These are phyloP conservation scores for Hybognathus amarus DNA, from an alignment of 2,797 vertebrate species.

Conservation along the genomic window DNA sequence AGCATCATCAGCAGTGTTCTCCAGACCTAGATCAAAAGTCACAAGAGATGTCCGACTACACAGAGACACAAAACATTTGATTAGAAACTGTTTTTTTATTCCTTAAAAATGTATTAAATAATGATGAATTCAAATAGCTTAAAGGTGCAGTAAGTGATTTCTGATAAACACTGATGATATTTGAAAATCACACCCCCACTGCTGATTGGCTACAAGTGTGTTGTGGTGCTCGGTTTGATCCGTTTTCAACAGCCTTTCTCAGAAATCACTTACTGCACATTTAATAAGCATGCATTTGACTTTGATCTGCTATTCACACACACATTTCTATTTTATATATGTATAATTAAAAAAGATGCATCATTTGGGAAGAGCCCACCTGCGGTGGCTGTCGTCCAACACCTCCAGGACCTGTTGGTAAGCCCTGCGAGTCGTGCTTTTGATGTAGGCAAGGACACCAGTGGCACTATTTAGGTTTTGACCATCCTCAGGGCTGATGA, in stretches of 20 bases:
- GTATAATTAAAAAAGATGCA: conserved; percentile 25
- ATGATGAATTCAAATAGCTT: not conserved
- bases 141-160: not conserved
- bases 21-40: conserved; percentile 71
- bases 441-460: conserved; percentile 93
- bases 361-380: conserved; percentile 81
- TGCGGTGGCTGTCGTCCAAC: conserved; percentile 90
- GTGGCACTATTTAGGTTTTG: conserved; percentile 88
- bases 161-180: not conserved
- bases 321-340: not conserved
- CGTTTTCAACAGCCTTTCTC: not conserved
- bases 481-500: conserved; percentile 88
- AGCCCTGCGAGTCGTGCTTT: conserved; percentile 93
- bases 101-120: not conserved
- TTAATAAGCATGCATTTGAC: not conserved
- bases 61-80: not conserved
- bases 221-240: not conserved
- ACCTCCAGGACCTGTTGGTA: conserved; percentile 97
- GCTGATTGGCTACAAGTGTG: not conserved
- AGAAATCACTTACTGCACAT: not conserved
- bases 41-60: conserved; percentile 64
- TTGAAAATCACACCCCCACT: not conserved
- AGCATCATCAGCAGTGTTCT: conserved; percentile 87
- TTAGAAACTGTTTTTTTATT: not conserved
- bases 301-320: not conserved